Conservation (phyloP, 2,888 invertebrate species). For the Agapostemon virescens region DNA sequence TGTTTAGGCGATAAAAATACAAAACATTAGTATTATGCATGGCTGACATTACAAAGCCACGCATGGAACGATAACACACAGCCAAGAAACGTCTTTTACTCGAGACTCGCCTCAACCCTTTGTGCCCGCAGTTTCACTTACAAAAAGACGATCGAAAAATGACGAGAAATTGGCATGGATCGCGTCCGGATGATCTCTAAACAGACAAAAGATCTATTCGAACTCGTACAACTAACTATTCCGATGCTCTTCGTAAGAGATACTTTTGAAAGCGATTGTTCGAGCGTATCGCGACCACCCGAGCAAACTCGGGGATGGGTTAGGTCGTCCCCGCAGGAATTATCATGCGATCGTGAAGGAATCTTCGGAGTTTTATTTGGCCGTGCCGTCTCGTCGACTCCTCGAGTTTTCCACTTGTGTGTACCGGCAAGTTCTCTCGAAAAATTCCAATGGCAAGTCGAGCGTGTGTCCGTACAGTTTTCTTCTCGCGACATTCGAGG, state of each 20-base stretch:
- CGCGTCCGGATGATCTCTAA: neutral
- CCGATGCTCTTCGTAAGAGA: neutral
- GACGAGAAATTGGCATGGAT: neutral
- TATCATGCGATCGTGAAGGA: constrained; percentile 40
- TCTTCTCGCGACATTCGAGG: constrained; percentile 47
- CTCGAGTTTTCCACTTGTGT: constrained; percentile 36
- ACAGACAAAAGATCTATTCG: neutral
- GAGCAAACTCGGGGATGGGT: neutral
- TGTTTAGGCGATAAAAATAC: too few relatives aligned
- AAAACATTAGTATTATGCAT: too few relatives aligned
- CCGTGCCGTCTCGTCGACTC: constrained; percentile 26
- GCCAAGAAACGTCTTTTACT: too few relatives aligned
- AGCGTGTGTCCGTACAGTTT: constrained; percentile 40
- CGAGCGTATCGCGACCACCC: neutral
- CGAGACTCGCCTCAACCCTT: neutral
- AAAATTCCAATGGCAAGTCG: constrained; percentile 40
- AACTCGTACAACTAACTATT: neutral
- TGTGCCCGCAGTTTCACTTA: neutral
- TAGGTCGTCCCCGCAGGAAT: constrained; percentile 17
- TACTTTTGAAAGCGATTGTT: neutral
- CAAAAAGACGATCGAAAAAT: neutral
- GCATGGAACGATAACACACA: too few relatives aligned
- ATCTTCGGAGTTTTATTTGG: constrained; percentile 44
- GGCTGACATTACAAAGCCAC: too few relatives aligned
- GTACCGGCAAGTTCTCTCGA: constrained; percentile 29